phyloP scores from a whole-genome alignment of 1,140 invertebrate genomes.

The Rhagoletis zephyria region DNA sequence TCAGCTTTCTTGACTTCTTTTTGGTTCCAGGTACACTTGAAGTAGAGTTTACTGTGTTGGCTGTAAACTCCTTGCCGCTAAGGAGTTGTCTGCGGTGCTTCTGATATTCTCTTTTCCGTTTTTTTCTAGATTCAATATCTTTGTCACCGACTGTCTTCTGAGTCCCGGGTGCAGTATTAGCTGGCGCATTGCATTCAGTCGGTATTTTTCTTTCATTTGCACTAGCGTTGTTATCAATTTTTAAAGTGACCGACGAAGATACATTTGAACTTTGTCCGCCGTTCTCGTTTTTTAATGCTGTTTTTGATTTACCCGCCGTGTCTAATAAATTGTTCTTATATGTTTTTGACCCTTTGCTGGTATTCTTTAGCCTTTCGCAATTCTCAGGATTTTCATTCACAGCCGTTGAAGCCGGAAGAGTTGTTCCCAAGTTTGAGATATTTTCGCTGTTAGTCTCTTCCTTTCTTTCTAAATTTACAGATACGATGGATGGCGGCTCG shows the following conservation, averaged over 20 bases:
- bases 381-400: constrained; percentile 58
- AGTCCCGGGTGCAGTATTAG: background rate
- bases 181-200: background rate
- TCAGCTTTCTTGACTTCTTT: constrained; percentile 87
- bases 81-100: constrained; percentile 79
- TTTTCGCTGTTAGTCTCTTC: background rate
- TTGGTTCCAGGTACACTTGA: constrained; percentile 61
- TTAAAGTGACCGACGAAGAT: background rate
- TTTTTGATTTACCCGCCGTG: background rate
- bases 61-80: constrained; percentile 53
- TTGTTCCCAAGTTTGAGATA: constrained; percentile 49
- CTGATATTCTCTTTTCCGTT: constrained; percentile 87
- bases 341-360: background rate
- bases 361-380: background rate
- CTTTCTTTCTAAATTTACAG: background rate
- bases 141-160: constrained; percentile 12
- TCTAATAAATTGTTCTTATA: background rate
- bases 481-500: background rate
- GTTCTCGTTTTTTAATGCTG: background rate
- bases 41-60: background rate
- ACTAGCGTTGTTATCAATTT: background rate
- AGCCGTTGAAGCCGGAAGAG: constrained; percentile 59
- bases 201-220: background rate
- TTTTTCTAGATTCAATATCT: constrained; percentile 78
- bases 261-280: background rate